Evolutionary conservation across 2,888 invertebrate species (phyloP), one percentile per base, ranked within the genome.

Genomic region (Tanytarsus gracilentus): DNA sequence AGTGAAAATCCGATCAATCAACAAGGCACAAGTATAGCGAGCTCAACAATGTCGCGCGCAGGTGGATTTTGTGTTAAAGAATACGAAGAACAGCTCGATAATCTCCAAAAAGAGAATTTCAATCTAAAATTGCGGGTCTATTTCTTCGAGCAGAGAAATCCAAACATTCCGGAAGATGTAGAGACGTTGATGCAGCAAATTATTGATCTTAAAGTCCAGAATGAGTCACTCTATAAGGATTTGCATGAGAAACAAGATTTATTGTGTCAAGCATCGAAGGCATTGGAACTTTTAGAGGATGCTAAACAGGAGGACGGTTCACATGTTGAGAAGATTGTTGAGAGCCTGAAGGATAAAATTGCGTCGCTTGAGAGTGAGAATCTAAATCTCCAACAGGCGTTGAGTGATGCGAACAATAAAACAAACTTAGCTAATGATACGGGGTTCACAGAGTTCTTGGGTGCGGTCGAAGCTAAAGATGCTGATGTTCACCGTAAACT

Each of bases 21-120:
- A n/a, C n/a, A n/a, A n/a, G n/a, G n/a, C n/a, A n/a, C n/a, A n/a
- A n/a, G n/a, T n/a, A n/a, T n/a, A n/a, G n/a, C n/a, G n/a, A n/a
- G n/a, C n/a, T n/a, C n/a, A 30, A 8, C 30, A 30, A 30, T 30
- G 7, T 6, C 9, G 6, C 30, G 11, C 7, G 4, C 4, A 8
- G 9, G 25, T 26, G 55, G 55, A 14, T 39, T 55, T 27, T 55
- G 55, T 40, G 39, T 55, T 11, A 55, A 55, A 9, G 93, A 94
- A 66, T 86, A 88, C 69, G 93, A 94, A 70, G 88, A 93, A 71
- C 87, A 92, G 71, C 78, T 94, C 64, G 82, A 83, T 56, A 79
- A 81, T 48, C 74, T 95, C 63, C 84, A 86, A 65, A 93, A 92
- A 71, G 95, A 95, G 72, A 96, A 95, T 73, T 96, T 95, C 69